Conservation (phyloP, 2,888 invertebrate species). For the Xanthia icteritia region DNA sequence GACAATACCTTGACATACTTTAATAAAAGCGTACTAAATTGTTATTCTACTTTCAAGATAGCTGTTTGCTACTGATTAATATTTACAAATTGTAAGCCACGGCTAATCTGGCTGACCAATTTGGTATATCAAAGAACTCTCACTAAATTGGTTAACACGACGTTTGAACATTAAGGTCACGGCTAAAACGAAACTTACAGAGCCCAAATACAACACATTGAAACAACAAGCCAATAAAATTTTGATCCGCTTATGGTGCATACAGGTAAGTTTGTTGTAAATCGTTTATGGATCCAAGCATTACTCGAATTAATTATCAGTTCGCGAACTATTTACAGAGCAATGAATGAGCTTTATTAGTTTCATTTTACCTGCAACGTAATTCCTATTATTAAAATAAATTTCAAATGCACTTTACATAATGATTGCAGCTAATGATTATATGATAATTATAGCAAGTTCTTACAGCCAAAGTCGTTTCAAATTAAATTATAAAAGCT, state of each 20-base stretch:
- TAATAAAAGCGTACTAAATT: conserved; percentile 17
- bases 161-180: conserved; percentile 23
- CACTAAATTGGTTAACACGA: conserved; percentile 36
- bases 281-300: neutral
- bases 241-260: neutral
- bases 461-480: conserved; percentile 24
- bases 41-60: conserved; percentile 19
- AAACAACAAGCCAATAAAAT: neutral
- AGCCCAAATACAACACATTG: conserved; percentile 3
- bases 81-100: conserved; percentile 51
- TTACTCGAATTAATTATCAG: conserved; percentile 8
- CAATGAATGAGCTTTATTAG: neutral
- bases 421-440: conserved; percentile 38
- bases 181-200: conserved; percentile 30
- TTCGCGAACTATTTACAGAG: conserved; percentile 2
- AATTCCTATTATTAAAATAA: conserved; percentile 33
- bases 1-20: conserved; percentile 55
- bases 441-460: conserved; percentile 3
- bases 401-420: conserved; percentile 47
- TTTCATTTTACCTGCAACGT: conserved; percentile 19
- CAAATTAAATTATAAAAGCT: conserved; percentile 36
- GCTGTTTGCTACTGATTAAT: conserved; percentile 35
- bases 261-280: neutral
- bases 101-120: conserved; percentile 23
- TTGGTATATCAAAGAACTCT: conserved; percentile 24